These are phyloP conservation scores for Tiphia femorata DNA, from an alignment of 2,888 invertebrate genomes.

Conservation along the genomic window DNA sequence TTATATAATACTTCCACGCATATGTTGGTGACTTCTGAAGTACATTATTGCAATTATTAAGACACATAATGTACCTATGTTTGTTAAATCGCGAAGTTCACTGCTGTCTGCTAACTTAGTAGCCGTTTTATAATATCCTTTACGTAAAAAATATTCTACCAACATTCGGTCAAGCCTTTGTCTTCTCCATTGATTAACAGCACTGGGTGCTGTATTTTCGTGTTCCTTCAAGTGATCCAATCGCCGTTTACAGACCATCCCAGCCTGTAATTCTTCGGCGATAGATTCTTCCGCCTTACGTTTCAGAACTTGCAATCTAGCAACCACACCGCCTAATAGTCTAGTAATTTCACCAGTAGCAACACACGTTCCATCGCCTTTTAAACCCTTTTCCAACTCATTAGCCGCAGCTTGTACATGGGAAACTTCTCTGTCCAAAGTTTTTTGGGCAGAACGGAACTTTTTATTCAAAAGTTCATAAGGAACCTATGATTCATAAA, in stretches of 20 bases:
- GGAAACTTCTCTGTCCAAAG: slow-evolving; percentile 91
- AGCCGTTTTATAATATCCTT: slow-evolving; percentile 96
- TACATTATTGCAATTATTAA: no score
- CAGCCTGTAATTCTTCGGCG: slow-evolving; percentile 90
- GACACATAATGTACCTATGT: slow-evolving; percentile 81
- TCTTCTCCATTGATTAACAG: slow-evolving; percentile 84
- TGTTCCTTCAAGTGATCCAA: slow-evolving; percentile 92
- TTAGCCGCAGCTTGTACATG: slow-evolving; percentile 85
- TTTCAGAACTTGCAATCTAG: slow-evolving; percentile 89
- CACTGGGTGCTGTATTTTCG: slow-evolving; percentile 71
- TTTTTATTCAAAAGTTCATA: slow-evolving; percentile 98
- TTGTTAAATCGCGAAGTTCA: slow-evolving; percentile 88
- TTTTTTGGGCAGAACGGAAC: slow-evolving; percentile 95
- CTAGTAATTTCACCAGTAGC: slow-evolving; percentile 81
- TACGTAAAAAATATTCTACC: slow-evolving; percentile 94
- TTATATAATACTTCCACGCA: background rate
- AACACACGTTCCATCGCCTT: slow-evolving; percentile 72
- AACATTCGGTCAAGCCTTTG: slow-evolving; percentile 94
- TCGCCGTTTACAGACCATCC: slow-evolving; percentile 90
- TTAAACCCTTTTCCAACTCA: slow-evolving; percentile 84
- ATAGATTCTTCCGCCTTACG: slow-evolving; percentile 96
- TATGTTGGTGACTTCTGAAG: background rate
- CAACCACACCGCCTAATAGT: slow-evolving; percentile 89
- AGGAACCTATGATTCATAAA: slow-evolving; percentile 80
- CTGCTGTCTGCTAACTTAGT: slow-evolving; percentile 86